Evolutionary conservation across 2,797 vertebrate species (phyloP).

Genomic region (Syncerus caffer): DNA sequence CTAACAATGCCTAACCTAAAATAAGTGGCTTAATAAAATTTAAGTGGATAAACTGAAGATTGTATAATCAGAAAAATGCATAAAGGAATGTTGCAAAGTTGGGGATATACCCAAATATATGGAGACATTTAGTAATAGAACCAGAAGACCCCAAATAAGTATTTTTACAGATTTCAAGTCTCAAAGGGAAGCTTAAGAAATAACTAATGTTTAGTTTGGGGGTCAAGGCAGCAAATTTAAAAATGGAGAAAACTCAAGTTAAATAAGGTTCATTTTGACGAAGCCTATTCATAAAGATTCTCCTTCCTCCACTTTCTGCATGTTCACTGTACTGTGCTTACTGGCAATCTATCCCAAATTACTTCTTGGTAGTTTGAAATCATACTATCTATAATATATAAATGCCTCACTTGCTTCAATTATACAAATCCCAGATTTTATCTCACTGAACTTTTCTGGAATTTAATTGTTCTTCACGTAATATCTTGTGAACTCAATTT

Average conservation of each 20-base stretch:
- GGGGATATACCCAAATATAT: background rate
- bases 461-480: slow-evolving; percentile 16
- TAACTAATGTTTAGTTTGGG: background rate
- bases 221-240: background rate
- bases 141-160: background rate
- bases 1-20: background rate
- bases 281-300: background rate
- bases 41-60: background rate
- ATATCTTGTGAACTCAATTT: slow-evolving; percentile 21
- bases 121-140: background rate
- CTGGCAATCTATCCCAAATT: background rate
- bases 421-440: background rate
- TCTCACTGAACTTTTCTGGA: background rate
- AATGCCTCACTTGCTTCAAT: background rate
- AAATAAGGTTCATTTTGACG: background rate
- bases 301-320: background rate
- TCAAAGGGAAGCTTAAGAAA: background rate
- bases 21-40: background rate
- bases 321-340: background rate
- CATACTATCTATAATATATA: background rate
- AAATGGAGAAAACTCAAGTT: slow-evolving; percentile 11
- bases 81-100: slow-evolving; percentile 16
- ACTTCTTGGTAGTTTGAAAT: background rate
- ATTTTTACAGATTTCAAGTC: background rate
- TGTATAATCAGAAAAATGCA: background rate